Evolutionary conservation across 2,888 invertebrate species (phyloP).

Genomic region (Podotricha telesiphe): DNA sequence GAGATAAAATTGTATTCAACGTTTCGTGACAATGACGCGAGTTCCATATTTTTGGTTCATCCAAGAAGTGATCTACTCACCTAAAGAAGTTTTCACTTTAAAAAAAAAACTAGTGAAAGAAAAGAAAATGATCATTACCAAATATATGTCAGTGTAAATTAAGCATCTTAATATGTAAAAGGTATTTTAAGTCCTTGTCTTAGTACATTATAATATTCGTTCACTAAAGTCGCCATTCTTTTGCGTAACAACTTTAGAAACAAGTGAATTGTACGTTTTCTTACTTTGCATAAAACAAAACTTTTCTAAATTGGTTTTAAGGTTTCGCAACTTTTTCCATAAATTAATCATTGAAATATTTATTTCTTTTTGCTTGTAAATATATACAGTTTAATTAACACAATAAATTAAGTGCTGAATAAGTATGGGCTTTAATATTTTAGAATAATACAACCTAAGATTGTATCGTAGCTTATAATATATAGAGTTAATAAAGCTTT

Average conservation of each 20-base stretch:
- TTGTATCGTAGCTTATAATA: neutral
- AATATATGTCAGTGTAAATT: neutral
- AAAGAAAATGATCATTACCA: neutral
- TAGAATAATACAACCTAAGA: neutral
- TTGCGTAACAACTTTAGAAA: conserved; percentile 13
- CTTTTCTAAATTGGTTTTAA: conserved; percentile 66
- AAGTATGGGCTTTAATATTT: neutral
- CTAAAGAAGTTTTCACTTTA: too few species aligned
- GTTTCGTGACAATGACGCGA: too few species aligned
- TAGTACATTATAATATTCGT: conserved; percentile 10
- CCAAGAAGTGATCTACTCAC: too few species aligned
- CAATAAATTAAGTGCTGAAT: neutral
- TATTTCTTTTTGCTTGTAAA: conserved; percentile 18
- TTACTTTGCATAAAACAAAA: conserved; percentile 49
- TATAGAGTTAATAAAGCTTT: neutral
- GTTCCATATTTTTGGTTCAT: too few species aligned
- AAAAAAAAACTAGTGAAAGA: too few species aligned
- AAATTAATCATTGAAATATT: conserved; percentile 52
- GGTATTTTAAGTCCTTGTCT: neutral
- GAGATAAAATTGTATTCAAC: too few species aligned
- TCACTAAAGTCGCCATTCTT: conserved; percentile 12
- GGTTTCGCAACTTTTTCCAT: conserved; percentile 68
- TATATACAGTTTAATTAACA: neutral
- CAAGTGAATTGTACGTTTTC: conserved; percentile 32
- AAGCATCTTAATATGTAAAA: neutral